Evolutionary conservation across 2,888 invertebrate genomes (phyloP), one percentile per base, ranked within the genome.

Genomic region (Lagria hirta): DNA sequence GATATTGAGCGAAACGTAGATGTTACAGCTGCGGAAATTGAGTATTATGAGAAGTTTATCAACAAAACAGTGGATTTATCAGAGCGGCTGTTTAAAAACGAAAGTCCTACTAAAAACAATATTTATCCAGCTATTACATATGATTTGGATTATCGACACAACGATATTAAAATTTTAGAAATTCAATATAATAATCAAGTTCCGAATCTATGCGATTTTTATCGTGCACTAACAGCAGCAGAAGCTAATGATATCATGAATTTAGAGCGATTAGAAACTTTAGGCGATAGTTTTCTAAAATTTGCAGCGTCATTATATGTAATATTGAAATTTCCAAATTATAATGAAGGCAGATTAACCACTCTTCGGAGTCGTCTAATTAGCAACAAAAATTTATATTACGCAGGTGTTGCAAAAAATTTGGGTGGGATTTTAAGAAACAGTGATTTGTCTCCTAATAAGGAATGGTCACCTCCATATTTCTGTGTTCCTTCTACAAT

Each of bases 271-370:
- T 73, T 86, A 7, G 94, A 95, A 70, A 90, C 90, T 0, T 76
- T 96, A 2, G 96, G 95, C 0, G 95, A 96, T 68, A 86, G 92
- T 0, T 88, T 88, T 68, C 73, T 96, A 4, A 95, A 96, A 72
- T 86, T 84, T 57, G 81, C 85, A 1, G 76, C 81, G 1, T 85
- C 86, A 0, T 69, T 89, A 2, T 88, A 81, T 65, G 73, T 93
- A 11, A 86, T 79, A 63, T 79, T 83, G 53, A 75, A 76, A 41
- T 90, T 83, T 66, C 80, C 84, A 0, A 67, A 69, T 0, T 77
- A 79, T 23, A 81, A 84, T 57, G 94, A 95, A 71, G 94, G 94
- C 0, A 79, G 81, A 49, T 74, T 93, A 15, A 90, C 90, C 0
- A 75, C 78, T 42, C 72, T 91, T 7, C 85, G 94, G 61, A 72